Base-by-base conservation (phyloP, 2,888 invertebrate genomes). In the Heliconius hortense region DNA sequence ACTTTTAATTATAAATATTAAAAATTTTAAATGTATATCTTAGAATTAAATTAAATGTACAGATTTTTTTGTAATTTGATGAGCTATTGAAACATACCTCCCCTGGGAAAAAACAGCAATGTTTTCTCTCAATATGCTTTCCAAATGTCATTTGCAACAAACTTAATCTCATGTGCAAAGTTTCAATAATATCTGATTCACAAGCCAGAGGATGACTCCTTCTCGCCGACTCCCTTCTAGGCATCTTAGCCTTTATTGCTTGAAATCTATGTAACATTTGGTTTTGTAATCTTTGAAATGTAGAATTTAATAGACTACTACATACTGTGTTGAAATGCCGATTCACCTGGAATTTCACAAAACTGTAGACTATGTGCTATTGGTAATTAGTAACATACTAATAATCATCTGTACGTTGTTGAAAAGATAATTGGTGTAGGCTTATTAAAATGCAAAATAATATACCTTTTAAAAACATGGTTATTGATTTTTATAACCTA, bases 91-190 rank as follows among this genome's bases (percentile, higher is more conserved):
- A 63, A 68, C 73, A 69, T 94, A 97, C 97, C 95, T 98, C 98
- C 89, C 98, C 98, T 68, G 98, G 98, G 87, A 98, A 98, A 90
- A 98, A 98, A 91, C 98, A 98, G 88, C 98, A 98, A 86, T 98
- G 97, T 87, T 97, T 97, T 83, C 97, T 95, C 88, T 98, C 98
- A 87, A 98, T 98, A 88, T 98, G 98, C 91, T 98, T 98, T 72
- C 98, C 98, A 93, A 98, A 98, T 28, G 98, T 97, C 98, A 98
- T 98, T 91, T 98, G 98, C 78, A 98, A 94, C 76, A 98, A 93
- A 73, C 98, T 98, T 72, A 98, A 95, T 80, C 98, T 95, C 96
- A 98, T 98, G 86, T 98, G 98, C 81, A 98, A 94, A 0, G 98
- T 98, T 90, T 98, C 98, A 85, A 98, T 96, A 68, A 98, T 98